phyloP scores from a whole-genome alignment of 2,888 invertebrate species.

The Orthosia incerta region DNA sequence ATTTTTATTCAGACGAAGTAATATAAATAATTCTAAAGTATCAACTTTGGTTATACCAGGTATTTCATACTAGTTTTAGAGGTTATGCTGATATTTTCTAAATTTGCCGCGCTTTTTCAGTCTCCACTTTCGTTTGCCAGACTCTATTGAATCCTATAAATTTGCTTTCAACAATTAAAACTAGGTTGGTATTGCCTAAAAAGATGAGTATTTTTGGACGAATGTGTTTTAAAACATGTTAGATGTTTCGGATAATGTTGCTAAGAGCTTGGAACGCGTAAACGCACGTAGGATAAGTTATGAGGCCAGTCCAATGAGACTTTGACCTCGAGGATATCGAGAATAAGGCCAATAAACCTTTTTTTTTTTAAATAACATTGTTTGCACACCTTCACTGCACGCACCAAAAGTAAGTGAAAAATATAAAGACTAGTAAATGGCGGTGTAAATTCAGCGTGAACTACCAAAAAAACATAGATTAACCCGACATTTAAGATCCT shows the following conservation, averaged over 20 bases:
- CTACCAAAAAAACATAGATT: conserved; percentile 7
- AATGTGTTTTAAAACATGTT: conserved; percentile 53
- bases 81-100: too few relatives aligned
- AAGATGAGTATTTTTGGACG: conserved; percentile 63
- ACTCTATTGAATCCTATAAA: not conserved
- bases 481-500: not conserved
- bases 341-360: conserved; percentile 14
- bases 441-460: not conserved
- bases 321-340: conserved; percentile 36
- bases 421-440: not conserved
- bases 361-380: not conserved
- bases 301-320: conserved; percentile 36
- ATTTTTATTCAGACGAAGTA: too few relatives aligned
- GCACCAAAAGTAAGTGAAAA: not conserved
- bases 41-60: too few relatives aligned
- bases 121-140: too few relatives aligned
- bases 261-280: conserved; percentile 58
- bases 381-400: not conserved
- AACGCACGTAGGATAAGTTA: conserved; percentile 53
- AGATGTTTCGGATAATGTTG: conserved; percentile 56
- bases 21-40: too few relatives aligned
- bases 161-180: conserved; percentile 6
- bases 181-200: conserved; percentile 55
- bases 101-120: too few relatives aligned
- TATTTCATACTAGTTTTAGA: too few relatives aligned